phyloP scores from a whole-genome alignment of 2,113 vertebrate species.

The Herpetotheres cachinnans region DNA sequence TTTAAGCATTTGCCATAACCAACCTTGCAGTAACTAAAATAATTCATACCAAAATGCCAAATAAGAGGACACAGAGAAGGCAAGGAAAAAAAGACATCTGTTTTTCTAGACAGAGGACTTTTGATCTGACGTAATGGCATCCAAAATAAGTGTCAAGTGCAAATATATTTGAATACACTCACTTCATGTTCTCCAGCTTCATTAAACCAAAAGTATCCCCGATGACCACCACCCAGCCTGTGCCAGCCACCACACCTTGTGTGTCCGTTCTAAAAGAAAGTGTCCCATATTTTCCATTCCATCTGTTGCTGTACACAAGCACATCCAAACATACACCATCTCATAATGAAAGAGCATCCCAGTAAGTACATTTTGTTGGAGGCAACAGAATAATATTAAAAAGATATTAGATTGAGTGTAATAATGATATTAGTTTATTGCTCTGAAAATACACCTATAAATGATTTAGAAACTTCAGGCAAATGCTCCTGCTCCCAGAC shows the following conservation, averaged over 20 bases:
- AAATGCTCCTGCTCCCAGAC: neutral
- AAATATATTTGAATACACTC: neutral
- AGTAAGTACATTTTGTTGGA: neutral
- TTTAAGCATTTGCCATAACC: neutral
- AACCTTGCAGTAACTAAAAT: neutral
- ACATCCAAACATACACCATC: fast-evolving
- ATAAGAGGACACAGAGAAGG: neutral
- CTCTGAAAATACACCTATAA: neutral
- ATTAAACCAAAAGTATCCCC: neutral
- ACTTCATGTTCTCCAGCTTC: neutral
- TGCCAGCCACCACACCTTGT: fast-evolving
- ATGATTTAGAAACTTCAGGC: neutral
- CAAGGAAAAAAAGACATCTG: neutral
- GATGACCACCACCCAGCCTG: fast-evolving
- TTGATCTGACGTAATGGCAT: neutral
- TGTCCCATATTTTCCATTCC: neutral
- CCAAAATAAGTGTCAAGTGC: neutral
- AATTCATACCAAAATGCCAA: neutral
- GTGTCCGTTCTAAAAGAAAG: neutral
- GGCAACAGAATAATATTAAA: neutral
- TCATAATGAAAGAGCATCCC: neutral
- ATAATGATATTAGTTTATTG: neutral
- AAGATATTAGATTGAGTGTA: neutral
- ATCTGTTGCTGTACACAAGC: fast-evolving
- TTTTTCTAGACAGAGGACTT: neutral